Evolutionary conservation across 2,113 vertebrate genomes (phyloP).

Genomic region (Heterocephalus glaber): DNA sequence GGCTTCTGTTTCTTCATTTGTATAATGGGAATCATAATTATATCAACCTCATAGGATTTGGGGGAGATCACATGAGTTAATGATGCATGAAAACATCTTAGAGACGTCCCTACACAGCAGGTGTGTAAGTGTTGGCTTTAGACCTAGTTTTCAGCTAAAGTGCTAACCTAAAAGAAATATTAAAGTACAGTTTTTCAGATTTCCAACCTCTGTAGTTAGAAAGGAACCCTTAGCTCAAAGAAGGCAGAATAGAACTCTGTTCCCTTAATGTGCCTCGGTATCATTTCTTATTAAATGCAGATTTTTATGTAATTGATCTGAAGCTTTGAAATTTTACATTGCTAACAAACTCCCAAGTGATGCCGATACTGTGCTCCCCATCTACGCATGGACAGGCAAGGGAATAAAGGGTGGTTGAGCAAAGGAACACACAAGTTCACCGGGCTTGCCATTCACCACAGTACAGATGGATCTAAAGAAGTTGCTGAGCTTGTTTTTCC

Average conservation of each 20-base stretch:
- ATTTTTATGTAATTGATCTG: neutral
- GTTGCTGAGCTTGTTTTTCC: neutral
- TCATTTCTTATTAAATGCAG: neutral
- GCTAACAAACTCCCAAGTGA: neutral
- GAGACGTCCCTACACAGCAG: neutral
- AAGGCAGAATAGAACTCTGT: neutral
- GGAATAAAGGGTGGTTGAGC: neutral
- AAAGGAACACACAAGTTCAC: neutral
- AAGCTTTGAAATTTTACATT: neutral
- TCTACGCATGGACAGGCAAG: neutral
- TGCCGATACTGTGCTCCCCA: neutral
- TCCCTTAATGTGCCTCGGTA: neutral
- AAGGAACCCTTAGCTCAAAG: neutral
- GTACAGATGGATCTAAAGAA: neutral
- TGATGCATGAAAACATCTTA: neutral
- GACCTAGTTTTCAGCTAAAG: conserved; percentile 2
- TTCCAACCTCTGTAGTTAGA: neutral
- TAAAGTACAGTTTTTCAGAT: neutral
- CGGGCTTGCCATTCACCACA: neutral
- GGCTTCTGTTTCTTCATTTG: neutral
- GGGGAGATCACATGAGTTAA: neutral
- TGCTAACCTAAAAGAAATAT: conserved; percentile 6
- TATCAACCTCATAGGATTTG: neutral
- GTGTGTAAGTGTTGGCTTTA: neutral
- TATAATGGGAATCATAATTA: conserved; percentile 22